phyloP scores from a whole-genome alignment of 2,113 vertebrate genomes.

The Globicephala melas region DNA sequence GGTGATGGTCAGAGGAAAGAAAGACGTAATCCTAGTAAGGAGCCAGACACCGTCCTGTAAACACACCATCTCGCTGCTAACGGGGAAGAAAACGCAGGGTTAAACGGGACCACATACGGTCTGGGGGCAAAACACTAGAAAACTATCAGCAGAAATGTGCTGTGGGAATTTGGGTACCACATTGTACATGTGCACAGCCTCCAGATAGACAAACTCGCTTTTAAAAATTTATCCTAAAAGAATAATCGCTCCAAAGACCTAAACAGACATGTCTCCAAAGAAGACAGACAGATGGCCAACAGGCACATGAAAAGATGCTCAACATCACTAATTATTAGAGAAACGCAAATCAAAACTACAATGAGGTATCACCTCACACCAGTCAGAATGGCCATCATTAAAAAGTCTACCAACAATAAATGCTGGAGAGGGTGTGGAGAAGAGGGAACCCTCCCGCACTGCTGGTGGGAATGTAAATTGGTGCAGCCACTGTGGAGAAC shows the following conservation, averaged over 20 bases:
- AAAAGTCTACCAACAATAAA: too few relatives aligned
- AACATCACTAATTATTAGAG: too few relatives aligned
- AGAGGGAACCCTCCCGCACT: too few relatives aligned
- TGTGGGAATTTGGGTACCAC: not conserved
- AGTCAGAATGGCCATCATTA: too few relatives aligned
- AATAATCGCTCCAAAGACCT: too few relatives aligned
- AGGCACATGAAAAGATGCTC: not conserved
- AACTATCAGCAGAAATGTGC: rapidly evolving
- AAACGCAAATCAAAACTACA: too few relatives aligned
- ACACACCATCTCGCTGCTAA: rapidly evolving
- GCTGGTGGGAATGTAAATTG: too few relatives aligned
- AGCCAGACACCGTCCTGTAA: rapidly evolving
- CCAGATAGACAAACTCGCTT: not conserved
- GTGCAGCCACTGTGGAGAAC: too few relatives aligned
- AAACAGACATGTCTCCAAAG: not conserved
- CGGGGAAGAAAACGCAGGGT: rapidly evolving
- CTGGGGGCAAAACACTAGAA: rapidly evolving
- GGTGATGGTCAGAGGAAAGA: rapidly evolving
- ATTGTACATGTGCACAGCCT: too few relatives aligned
- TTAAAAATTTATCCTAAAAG: not conserved
- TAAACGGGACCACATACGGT: rapidly evolving
- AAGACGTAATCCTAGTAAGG: not conserved
- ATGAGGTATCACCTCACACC: too few relatives aligned
- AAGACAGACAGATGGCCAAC: not conserved
- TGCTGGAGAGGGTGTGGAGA: too few relatives aligned